Percentiles rank a stretch among this genome's conserved stretches.
Evolutionary conservation across 2,797 vertebrate species (phyloP).

Genomic region (Alauda arvensis): DNA sequence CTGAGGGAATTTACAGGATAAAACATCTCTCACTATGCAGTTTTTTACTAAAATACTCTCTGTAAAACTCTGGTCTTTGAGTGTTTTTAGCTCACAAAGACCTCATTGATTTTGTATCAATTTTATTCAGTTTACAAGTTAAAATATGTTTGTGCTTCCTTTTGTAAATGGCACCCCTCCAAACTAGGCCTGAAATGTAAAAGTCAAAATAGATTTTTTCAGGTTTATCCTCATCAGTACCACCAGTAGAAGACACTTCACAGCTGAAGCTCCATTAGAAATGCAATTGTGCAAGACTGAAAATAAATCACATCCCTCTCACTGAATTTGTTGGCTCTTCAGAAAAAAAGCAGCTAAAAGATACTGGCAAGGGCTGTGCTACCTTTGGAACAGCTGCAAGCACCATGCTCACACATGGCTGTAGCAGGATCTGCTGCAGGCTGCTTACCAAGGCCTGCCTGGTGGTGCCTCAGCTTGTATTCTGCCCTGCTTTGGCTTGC

Average conservation of each 20-base stretch:
- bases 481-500: not conserved
- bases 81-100: not conserved
- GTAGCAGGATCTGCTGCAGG: not conserved
- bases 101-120: not conserved
- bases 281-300: not conserved
- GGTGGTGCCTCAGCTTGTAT: not conserved
- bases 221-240: not conserved
- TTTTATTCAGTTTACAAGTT: not conserved
- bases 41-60: not conserved
- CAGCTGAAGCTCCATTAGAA: not conserved
- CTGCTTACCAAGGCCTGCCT: not conserved
- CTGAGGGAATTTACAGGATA: not conserved
- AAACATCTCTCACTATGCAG: not conserved
- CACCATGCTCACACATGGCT: fast-evolving
- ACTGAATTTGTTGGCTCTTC: not conserved
- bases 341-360: not conserved
- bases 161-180: not conserved
- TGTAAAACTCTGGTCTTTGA: not conserved
- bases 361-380: not conserved
- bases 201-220: slow-evolving; percentile 4
- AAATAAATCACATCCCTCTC: not conserved
- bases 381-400: not conserved
- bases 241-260: not conserved
- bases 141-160: not conserved
- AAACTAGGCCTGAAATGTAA: not conserved